phyloP scores from a whole-genome alignment of 1,140 invertebrate genomes.

The Phthorimaea operculella region DNA sequence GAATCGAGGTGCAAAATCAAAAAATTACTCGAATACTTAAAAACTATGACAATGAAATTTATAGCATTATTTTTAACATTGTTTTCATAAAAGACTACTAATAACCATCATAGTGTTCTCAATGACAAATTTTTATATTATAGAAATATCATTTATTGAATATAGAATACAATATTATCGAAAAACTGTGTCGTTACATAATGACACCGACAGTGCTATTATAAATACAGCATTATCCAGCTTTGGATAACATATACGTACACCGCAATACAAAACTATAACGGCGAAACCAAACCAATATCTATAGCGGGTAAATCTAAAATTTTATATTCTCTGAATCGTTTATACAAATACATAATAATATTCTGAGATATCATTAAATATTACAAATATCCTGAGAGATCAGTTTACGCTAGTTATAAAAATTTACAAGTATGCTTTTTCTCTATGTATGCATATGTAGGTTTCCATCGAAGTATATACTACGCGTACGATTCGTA shows the following conservation, averaged over 20 bases:
- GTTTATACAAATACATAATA: slow-evolving; percentile 64
- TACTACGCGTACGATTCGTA: slow-evolving; percentile 41
- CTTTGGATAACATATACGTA: slow-evolving; percentile 44
- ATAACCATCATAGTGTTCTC: slow-evolving; percentile 54
- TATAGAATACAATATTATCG: slow-evolving; percentile 67
- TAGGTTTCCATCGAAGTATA: slow-evolving; percentile 41
- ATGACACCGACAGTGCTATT: slow-evolving; percentile 60
- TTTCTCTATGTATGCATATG: slow-evolving; percentile 40
- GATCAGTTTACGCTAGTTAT: slow-evolving; percentile 66
- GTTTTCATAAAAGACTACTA: slow-evolving; percentile 61
- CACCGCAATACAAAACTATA: slow-evolving; percentile 39
- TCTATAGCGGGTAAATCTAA: slow-evolving; percentile 54
- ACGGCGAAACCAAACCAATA: slow-evolving; percentile 40
- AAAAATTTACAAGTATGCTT: slow-evolving; percentile 65
- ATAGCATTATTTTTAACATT: slow-evolving; percentile 53
- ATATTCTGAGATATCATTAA: slow-evolving; percentile 62
- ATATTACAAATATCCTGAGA: slow-evolving; percentile 65
- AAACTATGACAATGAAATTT: slow-evolving; percentile 64
- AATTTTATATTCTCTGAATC: slow-evolving; percentile 55
- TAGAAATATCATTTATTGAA: slow-evolving; percentile 65
- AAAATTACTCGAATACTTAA: slow-evolving; percentile 60
- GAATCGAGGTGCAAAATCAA: slow-evolving; percentile 59
- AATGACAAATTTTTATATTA: slow-evolving; percentile 63
- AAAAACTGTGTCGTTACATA: slow-evolving; percentile 64
- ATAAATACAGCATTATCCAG: slow-evolving; percentile 55